A percentile compares a stretch with the other conserved stretches of the same genome.
These are phyloP conservation scores for Atractosteus spatula DNA, from an alignment of 2,113 vertebrate genomes.

Conservation along the genomic window DNA sequence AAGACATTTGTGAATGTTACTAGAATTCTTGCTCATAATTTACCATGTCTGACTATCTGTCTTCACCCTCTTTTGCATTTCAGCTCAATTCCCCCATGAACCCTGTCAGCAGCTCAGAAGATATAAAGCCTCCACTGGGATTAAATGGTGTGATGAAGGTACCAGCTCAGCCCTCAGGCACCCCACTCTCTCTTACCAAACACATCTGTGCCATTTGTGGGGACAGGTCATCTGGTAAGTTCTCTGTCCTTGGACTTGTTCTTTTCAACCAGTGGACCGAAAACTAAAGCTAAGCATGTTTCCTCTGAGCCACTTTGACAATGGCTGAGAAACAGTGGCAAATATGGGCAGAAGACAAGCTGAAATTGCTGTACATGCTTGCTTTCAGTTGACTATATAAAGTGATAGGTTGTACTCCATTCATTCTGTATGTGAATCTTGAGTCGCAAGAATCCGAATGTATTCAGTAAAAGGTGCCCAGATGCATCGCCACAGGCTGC, in stretches of 20 bases:
- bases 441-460: too few relatives aligned
- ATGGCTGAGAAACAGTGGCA: too few relatives aligned
- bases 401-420: too few relatives aligned
- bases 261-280: not conserved
- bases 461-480: too few relatives aligned
- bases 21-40: too few relatives aligned
- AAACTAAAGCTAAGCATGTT: not conserved
- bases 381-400: too few relatives aligned
- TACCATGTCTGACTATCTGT: not conserved
- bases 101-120: slow-evolving; percentile 93
- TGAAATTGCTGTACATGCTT: too few relatives aligned
- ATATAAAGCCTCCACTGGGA: slow-evolving; percentile 94
- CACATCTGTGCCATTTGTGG: slow-evolving; percentile 99
- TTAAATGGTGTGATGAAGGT: slow-evolving; percentile 97
- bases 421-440: too few relatives aligned
- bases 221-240: slow-evolving; percentile 93
- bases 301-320: not conserved
- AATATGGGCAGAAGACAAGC: too few relatives aligned
- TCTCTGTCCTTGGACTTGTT: not conserved
- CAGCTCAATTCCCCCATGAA: slow-evolving; percentile 96
- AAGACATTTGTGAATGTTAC: too few relatives aligned
- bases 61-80: slow-evolving; percentile 48
- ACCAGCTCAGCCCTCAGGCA: slow-evolving; percentile 85
- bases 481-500: too few relatives aligned
- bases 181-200: slow-evolving; percentile 87